Evolutionary conservation across 64 coral and sea anemone genomes (phyloP).

Genomic region (Cladopsammia gracilis): DNA sequence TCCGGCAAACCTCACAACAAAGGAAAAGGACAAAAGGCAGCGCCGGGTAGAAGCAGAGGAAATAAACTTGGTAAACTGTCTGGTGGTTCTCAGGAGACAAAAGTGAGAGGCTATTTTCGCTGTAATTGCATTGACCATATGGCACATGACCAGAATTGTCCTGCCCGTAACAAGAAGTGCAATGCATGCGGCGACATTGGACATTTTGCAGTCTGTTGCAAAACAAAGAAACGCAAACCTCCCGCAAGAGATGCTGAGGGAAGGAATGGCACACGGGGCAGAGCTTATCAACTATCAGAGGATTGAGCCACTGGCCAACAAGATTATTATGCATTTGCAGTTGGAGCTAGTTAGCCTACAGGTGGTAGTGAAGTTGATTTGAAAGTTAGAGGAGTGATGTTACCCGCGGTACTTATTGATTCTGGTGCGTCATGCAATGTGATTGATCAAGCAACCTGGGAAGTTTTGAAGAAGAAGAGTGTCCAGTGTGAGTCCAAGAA

Average conservation of each 20-base stretch:
- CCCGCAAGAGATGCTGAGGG: conserved; percentile 30
- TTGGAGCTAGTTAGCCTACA: conserved; percentile 50
- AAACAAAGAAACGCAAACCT: conserved; percentile 60
- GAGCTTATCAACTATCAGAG: conserved; percentile 52
- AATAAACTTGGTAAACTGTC: conserved; percentile 56
- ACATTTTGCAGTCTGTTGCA: conserved; percentile 59
- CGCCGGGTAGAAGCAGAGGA: conserved; percentile 22
- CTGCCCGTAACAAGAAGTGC: too few relatives aligned
- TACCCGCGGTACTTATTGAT: too few relatives aligned
- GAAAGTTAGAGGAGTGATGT: too few relatives aligned
- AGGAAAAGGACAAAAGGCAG: conserved; percentile 31
- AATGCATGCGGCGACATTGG: conserved; percentile 35
- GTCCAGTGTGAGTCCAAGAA: too few relatives aligned
- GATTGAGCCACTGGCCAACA: conserved; percentile 29
- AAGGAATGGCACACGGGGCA: conserved; percentile 39
- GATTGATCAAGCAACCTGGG: background rate
- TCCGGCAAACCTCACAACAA: background rate
- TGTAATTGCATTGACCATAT: too few relatives aligned
- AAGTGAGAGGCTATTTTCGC: too few relatives aligned
- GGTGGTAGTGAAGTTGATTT: background rate
- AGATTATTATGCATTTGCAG: conserved; percentile 61
- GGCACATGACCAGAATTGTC: too few relatives aligned
- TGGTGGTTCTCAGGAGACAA: conserved; percentile 59
- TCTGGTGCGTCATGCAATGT: background rate
- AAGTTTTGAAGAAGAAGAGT: too few relatives aligned